Evolutionary conservation across 2,888 invertebrate genomes (phyloP), one percentile per base, ranked within the genome.

Genomic region (Ochropleura plecta): DNA sequence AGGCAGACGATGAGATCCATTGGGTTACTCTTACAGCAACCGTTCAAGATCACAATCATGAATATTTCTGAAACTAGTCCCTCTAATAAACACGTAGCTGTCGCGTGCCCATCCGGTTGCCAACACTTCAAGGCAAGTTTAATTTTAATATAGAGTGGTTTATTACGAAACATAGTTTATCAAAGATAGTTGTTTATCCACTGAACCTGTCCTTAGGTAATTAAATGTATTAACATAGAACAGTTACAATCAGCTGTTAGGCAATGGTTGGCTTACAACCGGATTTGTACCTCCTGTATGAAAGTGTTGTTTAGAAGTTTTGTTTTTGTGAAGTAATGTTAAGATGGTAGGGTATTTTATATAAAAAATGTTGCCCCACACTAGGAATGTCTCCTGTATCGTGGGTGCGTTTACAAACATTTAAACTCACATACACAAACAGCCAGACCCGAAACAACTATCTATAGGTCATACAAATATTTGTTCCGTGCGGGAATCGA

Each of bases 161-260:
- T 67, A 42, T 81, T 82, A 78, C 74, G 82, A 74, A 70, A 81
- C 30, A 12, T 40, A 20, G 76, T 69, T 67, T 73, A 64, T 60
- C 67, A 62, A 82, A 82, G 78, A 81, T 73, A 78, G 81, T 82
- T 59, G 82, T 82, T 82, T 62, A 59, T 42, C 66, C 16, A 66
- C 30, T 59, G 42, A 59, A 73, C 81, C 60, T 67, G 83, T 83
- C 62, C 64, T 79, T 73, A 65, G 67, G 5, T 71, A 76, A 85
- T 70, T 66, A 63, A 48, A 57, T 46, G 12, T 74, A 79, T 77
- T 75, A 66, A 73, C 72, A 72, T 82, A 79, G 30, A 30, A 30
- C 30, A 30, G 70, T 73, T 81, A 73, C 70, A 60, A 73, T 65
- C 66, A 63, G 64, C 10, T 60, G 71, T 84, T 79, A 62, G 60